Evolutionary conservation across 2,888 invertebrate species (phyloP), one percentile per base, ranked within the genome.

Genomic region (Nasonia oneida): DNA sequence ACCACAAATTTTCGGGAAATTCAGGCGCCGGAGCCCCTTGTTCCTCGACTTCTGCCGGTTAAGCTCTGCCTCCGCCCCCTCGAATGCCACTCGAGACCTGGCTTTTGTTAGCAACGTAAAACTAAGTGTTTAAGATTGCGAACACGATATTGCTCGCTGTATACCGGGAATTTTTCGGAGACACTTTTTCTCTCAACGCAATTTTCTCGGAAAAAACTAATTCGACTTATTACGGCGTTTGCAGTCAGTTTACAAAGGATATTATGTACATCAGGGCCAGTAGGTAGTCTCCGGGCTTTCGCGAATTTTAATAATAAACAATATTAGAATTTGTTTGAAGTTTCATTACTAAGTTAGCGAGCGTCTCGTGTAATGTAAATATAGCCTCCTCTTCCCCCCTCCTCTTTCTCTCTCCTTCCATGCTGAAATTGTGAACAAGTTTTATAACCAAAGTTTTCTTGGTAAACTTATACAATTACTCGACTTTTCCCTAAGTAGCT

Each of bases 1-100:
- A 83, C 81, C 86, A 86, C 85, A 87, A 88, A 85, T 88, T 88
- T 87, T 80, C 83, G 50, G 79, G 76, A 83, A 82, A 86, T 80
- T 67, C 84, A 71, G 74, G 78, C 78, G 37, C 37, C 0, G 76
- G 79, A n/a, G 64, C 74, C 37, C 18, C 37, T 75, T 64, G 76
- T 74, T 47, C 53, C 61, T 61, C 50, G 81, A 75, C 71, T 86
- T 87, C 77, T 86, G 29, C 70, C 57, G 57, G 74, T 67, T 86
- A 84, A 86, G 85, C 86, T 81, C 73, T 71, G 2, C 57, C 73
- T 37, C 29, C 29, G 29, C 1, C 29, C 64, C 73, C 57, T 86
- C 37, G 74, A 80, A 64, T 77, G 64, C 61, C 70, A 67, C 70
- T 74, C 37, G 67, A 70, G 73, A 64, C n/a, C 47, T 37, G 47